Evolutionary conservation across 2,797 vertebrate species (phyloP).

Genomic region (Carcharodon carcharias): DNA sequence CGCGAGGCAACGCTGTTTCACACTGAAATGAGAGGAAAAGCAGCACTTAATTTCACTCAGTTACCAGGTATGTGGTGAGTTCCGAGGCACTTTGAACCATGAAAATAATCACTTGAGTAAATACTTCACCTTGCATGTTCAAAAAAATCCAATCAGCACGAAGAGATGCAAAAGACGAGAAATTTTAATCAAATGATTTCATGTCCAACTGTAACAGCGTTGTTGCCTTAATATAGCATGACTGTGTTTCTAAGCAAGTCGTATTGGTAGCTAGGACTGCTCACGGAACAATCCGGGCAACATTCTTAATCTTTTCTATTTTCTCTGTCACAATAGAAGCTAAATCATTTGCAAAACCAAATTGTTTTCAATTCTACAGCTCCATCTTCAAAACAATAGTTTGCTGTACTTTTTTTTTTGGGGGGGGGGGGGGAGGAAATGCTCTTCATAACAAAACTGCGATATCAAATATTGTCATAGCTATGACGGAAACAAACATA

Average conservation of each 20-base stretch:
- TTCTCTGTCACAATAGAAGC: too few species aligned
- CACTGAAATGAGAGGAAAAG: conserved; percentile 52
- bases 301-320: background rate
- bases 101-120: background rate
- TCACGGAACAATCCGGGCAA: background rate
- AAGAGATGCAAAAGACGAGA: background rate
- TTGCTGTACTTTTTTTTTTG: background rate
- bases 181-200: background rate
- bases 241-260: background rate
- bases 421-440: too few species aligned
- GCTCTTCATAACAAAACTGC: background rate
- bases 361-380: background rate
- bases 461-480: background rate
- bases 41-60: background rate
- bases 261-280: too few species aligned
- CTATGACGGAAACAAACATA: background rate
- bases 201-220: background rate
- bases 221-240: background rate
- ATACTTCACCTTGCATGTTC: background rate
- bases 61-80: background rate
- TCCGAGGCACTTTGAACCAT: background rate
- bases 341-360: background rate
- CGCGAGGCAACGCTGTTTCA: conserved; percentile 65
- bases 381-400: background rate
- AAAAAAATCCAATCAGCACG: background rate